Conservation (phyloP, 2,888 invertebrate species). For the Pachycephus smyrnensis region DNA sequence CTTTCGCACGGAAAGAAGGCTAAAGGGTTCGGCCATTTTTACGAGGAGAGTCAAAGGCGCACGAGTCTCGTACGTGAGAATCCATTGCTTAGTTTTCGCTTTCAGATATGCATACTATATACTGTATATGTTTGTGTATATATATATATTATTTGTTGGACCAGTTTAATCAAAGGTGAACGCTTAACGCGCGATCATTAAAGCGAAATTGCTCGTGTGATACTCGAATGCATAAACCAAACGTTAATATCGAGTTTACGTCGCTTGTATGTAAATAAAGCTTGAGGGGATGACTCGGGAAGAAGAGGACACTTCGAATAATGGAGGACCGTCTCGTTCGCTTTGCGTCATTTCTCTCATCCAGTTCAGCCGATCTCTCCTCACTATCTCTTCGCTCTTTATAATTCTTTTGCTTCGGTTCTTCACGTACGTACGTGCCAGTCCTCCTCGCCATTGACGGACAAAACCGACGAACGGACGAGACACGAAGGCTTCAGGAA, state of each 20-base stretch:
- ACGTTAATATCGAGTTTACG: conserved; percentile 63
- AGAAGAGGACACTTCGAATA: not conserved
- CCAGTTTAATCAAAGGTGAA: conserved; percentile 63
- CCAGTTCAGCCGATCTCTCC: not conserved
- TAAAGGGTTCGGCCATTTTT: not conserved
- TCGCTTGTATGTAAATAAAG: conserved; percentile 65
- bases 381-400: not conserved
- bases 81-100: no score
- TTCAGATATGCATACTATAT: no score
- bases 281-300: conserved; percentile 22
- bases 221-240: conserved; percentile 64
- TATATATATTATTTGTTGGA: conserved; percentile 19
- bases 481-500: conserved; percentile 21
- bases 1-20: not conserved
- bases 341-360: not conserved
- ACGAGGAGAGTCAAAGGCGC: not conserved
- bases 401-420: not conserved
- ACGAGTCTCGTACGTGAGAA: not conserved
- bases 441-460: conserved; percentile 32
- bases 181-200: conserved; percentile 64
- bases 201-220: conserved; percentile 62
- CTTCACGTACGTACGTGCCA: not conserved
- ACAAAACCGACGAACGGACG: conserved; percentile 31
- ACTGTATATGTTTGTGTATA: no score
- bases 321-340: not conserved